Evolutionary conservation across 2,113 vertebrate genomes (phyloP).

Genomic region (Daubentonia madagascariensis): DNA sequence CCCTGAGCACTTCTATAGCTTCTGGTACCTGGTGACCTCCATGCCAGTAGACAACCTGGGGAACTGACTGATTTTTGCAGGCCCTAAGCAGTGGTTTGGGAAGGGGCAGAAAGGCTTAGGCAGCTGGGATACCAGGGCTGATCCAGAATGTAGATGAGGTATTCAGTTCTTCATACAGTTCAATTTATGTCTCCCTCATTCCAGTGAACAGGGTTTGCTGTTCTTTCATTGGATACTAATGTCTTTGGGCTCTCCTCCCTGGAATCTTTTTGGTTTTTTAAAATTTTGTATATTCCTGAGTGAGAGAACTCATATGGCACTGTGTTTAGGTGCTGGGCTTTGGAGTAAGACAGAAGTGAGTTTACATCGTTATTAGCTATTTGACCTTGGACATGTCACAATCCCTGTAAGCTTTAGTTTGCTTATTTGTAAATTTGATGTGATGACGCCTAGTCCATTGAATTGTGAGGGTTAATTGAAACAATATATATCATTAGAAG

Average conservation of each 20-base stretch:
- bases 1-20: neutral
- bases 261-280: neutral
- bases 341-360: neutral
- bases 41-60: neutral
- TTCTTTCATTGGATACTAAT: neutral
- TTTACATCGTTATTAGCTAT: neutral
- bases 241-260: neutral
- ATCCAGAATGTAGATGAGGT: neutral
- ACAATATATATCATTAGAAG: neutral
- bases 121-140: neutral
- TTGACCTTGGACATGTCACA: neutral
- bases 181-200: neutral
- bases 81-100: neutral
- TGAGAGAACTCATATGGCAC: neutral
- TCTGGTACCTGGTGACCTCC: neutral
- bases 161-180: neutral
- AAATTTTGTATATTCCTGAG: neutral
- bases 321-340: neutral
- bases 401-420: neutral
- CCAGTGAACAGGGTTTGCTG: neutral
- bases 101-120: neutral
- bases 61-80: neutral
- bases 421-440: neutral
- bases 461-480: neutral
- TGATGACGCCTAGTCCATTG: neutral